Conservation (phyloP, 1,140 invertebrate species). For the Popillia japonica region DNA sequence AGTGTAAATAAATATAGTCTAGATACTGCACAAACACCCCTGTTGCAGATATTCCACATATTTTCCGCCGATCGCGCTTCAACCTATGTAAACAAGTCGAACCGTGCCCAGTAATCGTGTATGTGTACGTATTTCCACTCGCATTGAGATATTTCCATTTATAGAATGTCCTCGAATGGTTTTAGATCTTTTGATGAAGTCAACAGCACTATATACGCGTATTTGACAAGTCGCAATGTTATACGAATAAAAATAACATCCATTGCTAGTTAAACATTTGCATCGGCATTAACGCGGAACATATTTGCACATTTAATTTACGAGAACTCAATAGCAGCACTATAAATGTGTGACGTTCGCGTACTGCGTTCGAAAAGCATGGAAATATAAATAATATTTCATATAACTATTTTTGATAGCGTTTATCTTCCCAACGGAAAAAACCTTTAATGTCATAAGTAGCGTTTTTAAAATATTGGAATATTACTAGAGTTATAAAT, state of each 20-base stretch:
- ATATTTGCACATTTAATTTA: background rate
- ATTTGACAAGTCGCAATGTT: background rate
- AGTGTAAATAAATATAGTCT: slow-evolving; percentile 31
- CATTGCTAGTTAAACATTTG: background rate
- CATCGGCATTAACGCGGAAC: background rate
- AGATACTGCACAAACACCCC: slow-evolving; percentile 28
- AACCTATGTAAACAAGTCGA: slow-evolving; percentile 19
- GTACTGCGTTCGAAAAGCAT: too few relatives aligned
- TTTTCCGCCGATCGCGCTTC: slow-evolving; percentile 14
- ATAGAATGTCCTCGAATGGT: background rate
- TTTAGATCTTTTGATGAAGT: background rate
- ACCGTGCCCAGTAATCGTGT: background rate
- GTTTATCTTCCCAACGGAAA: too few relatives aligned
- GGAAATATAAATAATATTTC: too few relatives aligned
- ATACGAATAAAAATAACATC: slow-evolving; percentile 5
- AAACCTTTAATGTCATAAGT: too few relatives aligned
- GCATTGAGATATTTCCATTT: slow-evolving; percentile 1
- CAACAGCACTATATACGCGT: background rate
- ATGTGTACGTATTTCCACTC: background rate
- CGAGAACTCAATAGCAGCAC: background rate
- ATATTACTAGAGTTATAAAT: too few relatives aligned
- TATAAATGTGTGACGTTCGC: background rate
- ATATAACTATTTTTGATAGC: too few relatives aligned
- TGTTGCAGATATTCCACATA: slow-evolving; percentile 17
- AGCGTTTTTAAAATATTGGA: too few relatives aligned